Evolutionary conservation across 2,113 vertebrate species (phyloP), one percentile per base, ranked within the genome.

Genomic region (Nycticorax nycticorax): DNA sequence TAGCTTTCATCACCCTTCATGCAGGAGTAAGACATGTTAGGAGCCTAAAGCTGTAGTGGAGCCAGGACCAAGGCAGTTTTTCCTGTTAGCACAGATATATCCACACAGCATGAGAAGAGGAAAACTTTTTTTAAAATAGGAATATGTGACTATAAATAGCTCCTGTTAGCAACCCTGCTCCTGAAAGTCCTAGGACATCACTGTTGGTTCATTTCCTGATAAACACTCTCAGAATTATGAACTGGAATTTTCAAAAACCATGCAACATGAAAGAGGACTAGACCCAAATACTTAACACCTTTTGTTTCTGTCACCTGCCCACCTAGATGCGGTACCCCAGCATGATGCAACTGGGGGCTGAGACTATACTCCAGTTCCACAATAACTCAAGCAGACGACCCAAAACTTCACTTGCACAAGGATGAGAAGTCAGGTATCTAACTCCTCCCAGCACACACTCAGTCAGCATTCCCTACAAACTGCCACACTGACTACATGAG

Each of bases 271-370:
- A 69, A 41, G 37, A 47, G 5, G 33, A 77, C 22, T 30, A 64
- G 47, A 88, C 72, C 14, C 67, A 79, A 68, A 48, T 8, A 41
- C 37, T 53, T 26, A 27, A 13, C 8, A 45, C 7, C 35, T 56
- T 28, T 24, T 5, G 26, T 53, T 85, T 75, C 50, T 8, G 3
- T 28, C 59, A 73, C 59, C 30, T 64, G 16, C 21, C 28, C 47
- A 77, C 17, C 66, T 48, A 26, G 60, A 7, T 3, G 2, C 32
- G 18, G 30, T 1, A 35, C 30, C 1, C 2, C 32, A 21, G 13
- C 50, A 53, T 3, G 21, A 86, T 24, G 64, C 72, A 92, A 23
- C 11, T 27, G 47, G 16, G 45, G 37, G 12, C 55, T 59, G 27
- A 73, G 30, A 27, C 22, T 9, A 4, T 3, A 3, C 16, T 47